Evolutionary conservation across 37 sponge, comb jelly and placozoan species (phyloP).

Genomic region (Petrosia ficiformis): DNA sequence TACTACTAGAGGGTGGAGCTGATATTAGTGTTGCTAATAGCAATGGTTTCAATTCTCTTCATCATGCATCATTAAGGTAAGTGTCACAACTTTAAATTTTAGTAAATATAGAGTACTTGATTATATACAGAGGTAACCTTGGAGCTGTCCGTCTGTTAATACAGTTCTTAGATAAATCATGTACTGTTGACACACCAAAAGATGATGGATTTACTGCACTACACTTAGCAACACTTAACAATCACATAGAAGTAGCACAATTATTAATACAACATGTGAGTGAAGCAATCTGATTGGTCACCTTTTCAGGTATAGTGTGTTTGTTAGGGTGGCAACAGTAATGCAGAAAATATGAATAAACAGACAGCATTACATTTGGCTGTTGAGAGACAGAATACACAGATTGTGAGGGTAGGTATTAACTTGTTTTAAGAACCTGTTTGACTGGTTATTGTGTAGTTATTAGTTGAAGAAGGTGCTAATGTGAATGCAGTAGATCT

Average conservation of each 20-base stretch:
- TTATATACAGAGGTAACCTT: slow-evolving; percentile 20
- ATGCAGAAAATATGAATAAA: slow-evolving; percentile 56
- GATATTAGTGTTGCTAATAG: slow-evolving; percentile 75
- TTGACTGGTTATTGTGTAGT: slow-evolving; percentile 31
- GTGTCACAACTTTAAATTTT: not conserved
- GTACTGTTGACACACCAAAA: slow-evolving; percentile 69
- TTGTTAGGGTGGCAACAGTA: slow-evolving; percentile 59
- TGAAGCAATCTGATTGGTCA: not conserved
- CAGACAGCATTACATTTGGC: slow-evolving; percentile 82
- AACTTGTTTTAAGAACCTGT: not conserved
- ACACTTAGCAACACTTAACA: slow-evolving; percentile 90
- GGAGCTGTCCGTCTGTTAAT: slow-evolving; percentile 66
- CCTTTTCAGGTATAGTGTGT: not conserved
- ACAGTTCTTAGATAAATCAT: slow-evolving; percentile 29
- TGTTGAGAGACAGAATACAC: slow-evolving; percentile 75
- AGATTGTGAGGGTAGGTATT: slow-evolving; percentile 70
- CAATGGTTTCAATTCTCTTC: slow-evolving; percentile 84
- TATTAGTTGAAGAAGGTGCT: slow-evolving; percentile 75
- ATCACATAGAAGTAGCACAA: slow-evolving; percentile 88
- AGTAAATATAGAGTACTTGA: not conserved
- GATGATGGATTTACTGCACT: slow-evolving; percentile 93
- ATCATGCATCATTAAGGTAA: slow-evolving; percentile 80
- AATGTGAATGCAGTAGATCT: slow-evolving; percentile 63
- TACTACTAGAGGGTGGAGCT: slow-evolving; percentile 70
- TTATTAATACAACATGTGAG: slow-evolving; percentile 69